phyloP scores from a whole-genome alignment of 2,888 invertebrate species.

The Eudasyphora cyanicolor region DNA sequence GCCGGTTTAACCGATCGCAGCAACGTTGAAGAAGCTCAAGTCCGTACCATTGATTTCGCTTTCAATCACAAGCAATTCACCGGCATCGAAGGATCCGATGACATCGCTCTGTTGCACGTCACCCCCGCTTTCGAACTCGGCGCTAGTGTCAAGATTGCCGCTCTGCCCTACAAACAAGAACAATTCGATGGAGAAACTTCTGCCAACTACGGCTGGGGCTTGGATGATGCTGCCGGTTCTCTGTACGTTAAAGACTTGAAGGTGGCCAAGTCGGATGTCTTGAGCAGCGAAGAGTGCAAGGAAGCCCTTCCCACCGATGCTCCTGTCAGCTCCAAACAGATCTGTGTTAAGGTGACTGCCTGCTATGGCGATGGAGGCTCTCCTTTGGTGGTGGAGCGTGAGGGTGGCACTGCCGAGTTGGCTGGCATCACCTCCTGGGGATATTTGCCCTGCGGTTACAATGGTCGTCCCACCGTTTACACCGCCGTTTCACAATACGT shows the following conservation, averaged over 20 bases:
- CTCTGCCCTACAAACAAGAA: constrained; percentile 75
- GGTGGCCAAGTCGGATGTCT: constrained; percentile 68
- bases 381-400: constrained; percentile 72
- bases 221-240: constrained; percentile 67
- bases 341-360: constrained; percentile 70
- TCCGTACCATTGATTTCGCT: constrained; percentile 73
- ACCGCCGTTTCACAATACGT: constrained; percentile 69
- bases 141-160: constrained; percentile 75
- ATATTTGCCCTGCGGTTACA: constrained; percentile 74
- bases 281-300: constrained; percentile 66
- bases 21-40: constrained; percentile 70
- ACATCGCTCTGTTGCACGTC: constrained; percentile 81
- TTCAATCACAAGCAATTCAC: constrained; percentile 75
- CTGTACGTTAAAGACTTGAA: constrained; percentile 71
- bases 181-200: constrained; percentile 68
- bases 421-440: constrained; percentile 73
- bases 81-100: constrained; percentile 80
- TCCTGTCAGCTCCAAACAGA: constrained; percentile 67
- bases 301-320: constrained; percentile 69
- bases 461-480: constrained; percentile 71
- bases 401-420: constrained; percentile 69
- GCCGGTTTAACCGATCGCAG: constrained; percentile 72
- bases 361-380: constrained; percentile 75
- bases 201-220: constrained; percentile 73
- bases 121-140: constrained; percentile 73